phyloP scores from a whole-genome alignment of 2,888 invertebrate species.

The Lottia scabra region DNA sequence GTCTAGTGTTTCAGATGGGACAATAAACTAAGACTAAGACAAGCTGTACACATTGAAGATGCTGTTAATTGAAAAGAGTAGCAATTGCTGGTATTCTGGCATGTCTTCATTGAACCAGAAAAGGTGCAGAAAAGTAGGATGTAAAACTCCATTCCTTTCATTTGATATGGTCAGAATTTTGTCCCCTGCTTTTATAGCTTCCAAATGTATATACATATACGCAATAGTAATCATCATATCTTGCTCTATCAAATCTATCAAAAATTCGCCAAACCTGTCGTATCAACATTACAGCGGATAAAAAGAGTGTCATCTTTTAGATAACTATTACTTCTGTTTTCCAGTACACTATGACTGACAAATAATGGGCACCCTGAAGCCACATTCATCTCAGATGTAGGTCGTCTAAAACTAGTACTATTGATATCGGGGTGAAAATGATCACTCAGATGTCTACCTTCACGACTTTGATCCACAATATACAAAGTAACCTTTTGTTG shows the following conservation, averaged over 20 bases:
- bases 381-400: constrained; percentile 63
- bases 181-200: background rate
- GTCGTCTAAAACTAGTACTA: constrained; percentile 58
- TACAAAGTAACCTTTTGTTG: constrained; percentile 60
- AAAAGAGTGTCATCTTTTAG: constrained; percentile 58
- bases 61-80: too few relatives aligned
- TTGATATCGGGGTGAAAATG: constrained; percentile 61
- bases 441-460: constrained; percentile 50
- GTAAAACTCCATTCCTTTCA: too few relatives aligned
- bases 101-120: too few relatives aligned
- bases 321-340: constrained; percentile 41
- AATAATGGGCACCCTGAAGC: constrained; percentile 61
- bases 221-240: background rate
- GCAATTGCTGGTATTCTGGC: too few relatives aligned
- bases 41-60: too few relatives aligned
- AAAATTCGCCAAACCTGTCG: background rate
- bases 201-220: background rate
- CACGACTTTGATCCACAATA: constrained; percentile 57
- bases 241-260: background rate
- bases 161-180: too few relatives aligned
- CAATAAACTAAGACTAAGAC: too few relatives aligned
- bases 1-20: too few relatives aligned
- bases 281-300: constrained; percentile 50
- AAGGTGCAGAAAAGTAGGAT: too few relatives aligned
- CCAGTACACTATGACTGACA: constrained; percentile 50